Percentiles rank a stretch among this genome's conserved stretches.
Evolutionary conservation across 2,797 vertebrate species (phyloP).

Genomic region (Acanthopagrus latus): DNA sequence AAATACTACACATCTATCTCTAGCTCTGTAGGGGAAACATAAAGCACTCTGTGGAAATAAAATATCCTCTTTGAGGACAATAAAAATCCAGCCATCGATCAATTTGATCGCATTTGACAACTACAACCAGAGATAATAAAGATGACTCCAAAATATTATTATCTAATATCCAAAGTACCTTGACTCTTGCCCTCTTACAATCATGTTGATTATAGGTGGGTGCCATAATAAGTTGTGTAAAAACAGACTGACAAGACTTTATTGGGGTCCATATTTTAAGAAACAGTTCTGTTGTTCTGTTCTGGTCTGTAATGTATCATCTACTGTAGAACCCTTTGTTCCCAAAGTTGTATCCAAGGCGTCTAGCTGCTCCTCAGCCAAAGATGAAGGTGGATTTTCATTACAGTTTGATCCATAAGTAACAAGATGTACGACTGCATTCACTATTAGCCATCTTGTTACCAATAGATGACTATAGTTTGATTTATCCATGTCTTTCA

Average conservation of each 20-base stretch:
- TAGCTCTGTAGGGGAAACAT: no score
- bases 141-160: not conserved
- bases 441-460: no score
- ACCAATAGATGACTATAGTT: no score
- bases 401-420: no score
- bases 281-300: no score
- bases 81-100: not conserved
- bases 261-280: not conserved
- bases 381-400: no score
- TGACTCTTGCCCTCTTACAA: not conserved
- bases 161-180: not conserved
- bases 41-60: not conserved
- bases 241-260: not conserved
- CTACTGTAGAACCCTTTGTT: no score
- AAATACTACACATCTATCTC: not conserved
- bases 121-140: not conserved
- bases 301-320: not conserved
- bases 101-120: slow-evolving; percentile 1
- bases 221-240: not conserved
- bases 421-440: no score
- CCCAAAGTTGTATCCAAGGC: no score
- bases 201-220: not conserved
- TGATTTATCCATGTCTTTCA: no score
- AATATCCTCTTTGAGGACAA: not conserved
- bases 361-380: no score